Evolutionary conservation across 2,888 invertebrate species (phyloP), one percentile per base, ranked within the genome.

Genomic region (Alviniconcha strummeri): DNA sequence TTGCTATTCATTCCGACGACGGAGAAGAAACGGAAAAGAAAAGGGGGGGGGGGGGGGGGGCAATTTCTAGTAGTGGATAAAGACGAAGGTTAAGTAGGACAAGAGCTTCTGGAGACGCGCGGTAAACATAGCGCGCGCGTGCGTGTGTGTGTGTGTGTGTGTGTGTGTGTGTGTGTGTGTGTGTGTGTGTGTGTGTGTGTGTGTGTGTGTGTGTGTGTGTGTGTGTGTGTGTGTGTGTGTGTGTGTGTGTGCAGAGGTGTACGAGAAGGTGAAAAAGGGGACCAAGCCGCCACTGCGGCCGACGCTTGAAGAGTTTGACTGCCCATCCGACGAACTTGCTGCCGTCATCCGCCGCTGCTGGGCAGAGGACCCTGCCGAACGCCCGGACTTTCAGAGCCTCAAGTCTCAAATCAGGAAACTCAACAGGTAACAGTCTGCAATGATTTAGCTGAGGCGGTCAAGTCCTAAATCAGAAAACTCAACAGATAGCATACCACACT

Each of bases 361-460:
- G 99, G 95, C 97, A 0, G 99, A 99, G 92, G 98, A 98, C 88
- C 96, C 98, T 0, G 95, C 95, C 0, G 97, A 98, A 84, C 94
- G 99, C 88, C 99, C 98, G 0, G 98, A 98, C 94, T 99, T 99
- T 93, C 96, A 96, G 11, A 96, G 96, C 57, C 95, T 99, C n/a
- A 98, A 99, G 93, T 96, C 96, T 84, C 96, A 96, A 84, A 96
- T 99, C 90, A 95, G 98, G 87, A 96, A 97, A 93, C 96, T 99
- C 89, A 99, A 99, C 95, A 98, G 98, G 99, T 98, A 72, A 19
- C 5, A 19, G 36, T 36, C 36, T 36, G 13, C 60, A 60, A 60
- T 60, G 60, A 60, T 60, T 8, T 8, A 60, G 8, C 8, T 60
- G 60, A 0, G 54, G 7, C 5, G 11, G 15, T 56, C 60, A 60